Base-by-base conservation (phyloP, 2,797 vertebrate species). In the Eurystomus glaucurus region DNA sequence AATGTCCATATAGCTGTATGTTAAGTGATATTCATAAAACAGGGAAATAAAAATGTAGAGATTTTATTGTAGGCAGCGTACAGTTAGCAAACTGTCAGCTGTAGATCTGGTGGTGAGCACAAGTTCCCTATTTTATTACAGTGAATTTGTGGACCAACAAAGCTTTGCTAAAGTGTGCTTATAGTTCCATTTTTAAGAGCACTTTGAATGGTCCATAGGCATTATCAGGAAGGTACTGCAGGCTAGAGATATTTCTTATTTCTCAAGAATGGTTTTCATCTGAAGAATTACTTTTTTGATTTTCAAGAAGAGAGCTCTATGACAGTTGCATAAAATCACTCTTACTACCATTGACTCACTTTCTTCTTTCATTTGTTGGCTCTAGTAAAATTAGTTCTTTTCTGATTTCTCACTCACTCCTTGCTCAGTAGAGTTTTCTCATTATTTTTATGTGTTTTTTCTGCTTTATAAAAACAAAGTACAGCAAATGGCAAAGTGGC, bases 401-500 rank as follows among this genome's bases (percentile, higher is more conserved):
- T 69, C 41, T 46, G 23, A 72, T 85, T 93, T 75, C 16, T 85
- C 29, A 37, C 21, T 62, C 37, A 48, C 43, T 45, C 35, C 81
- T 58, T 87, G 14, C 35, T 70, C 20, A 9, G 6, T 37, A 55
- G 57, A 43, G 3, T 62, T 85, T 92, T 88, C 20, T 60, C 81
- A 45, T 9, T 64, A 16, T 50, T 93, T 85, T 60, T 55, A n/a
- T 77, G 28, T 2, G 9, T 88, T 90, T 55, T 90, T 55, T 10
- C 35, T 91, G 13, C 45, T 88, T 88, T 64, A 82, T 41, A 68
- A 79, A 86, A 85, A 54, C 11, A 21, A 41, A 79, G 9, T 54
- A 6, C 28, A 77, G 33, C 1, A 2, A 79, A 51, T 58, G 35
- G 10, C 26, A 21, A 46, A 74, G 28, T 60, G 23, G 45, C 68